Base-by-base conservation (phyloP, 2,888 invertebrate genomes). In the Eristalis tenax region DNA sequence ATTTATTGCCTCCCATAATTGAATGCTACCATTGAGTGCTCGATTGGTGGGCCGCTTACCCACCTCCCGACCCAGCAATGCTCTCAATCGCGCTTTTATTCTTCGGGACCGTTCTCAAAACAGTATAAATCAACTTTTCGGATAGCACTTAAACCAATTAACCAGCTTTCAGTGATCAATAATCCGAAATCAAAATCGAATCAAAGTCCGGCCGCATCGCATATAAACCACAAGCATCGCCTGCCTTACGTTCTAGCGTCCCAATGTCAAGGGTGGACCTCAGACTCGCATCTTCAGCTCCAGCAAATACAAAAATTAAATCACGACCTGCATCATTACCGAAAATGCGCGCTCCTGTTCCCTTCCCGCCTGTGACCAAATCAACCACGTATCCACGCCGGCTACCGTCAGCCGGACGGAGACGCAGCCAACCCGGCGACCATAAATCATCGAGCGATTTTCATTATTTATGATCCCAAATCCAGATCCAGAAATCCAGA, bases 361-460 rank as follows among this genome's bases (percentile, higher is more conserved):
- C 56, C 28, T 38, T 10, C 32, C 70, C 28, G 35, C 56, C 2
- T 22, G 65, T 10, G 63, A 59, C 28, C 26, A 32, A 32, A 8
- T 22, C 13, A 15, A 18, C 23, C n/a, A 38, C 22, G 22, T 35
- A 69, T 50, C 28, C 10, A 56, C 32, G 56, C 63, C 87, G 59
- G 79, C 75, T 63, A 82, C 79, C 75, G 76, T 69, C 26, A 22
- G 66, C 65, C 50, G 59, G 68, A 57, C 56, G 23, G 40, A 32
- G 8, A 32, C 32, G 10, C 32, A 71, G 23, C 57, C 66, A 28
- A 43, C 63, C 59, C 65, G 64, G 59, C 23, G 76, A 50, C 68
- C 83, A 87, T 87, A 87, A 87, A 87, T 87, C 87, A 87, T 87
- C 83, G 83, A 83, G 73, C 83, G 79, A 87, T 87, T 87, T 87